These are phyloP conservation scores for Zaprionus obscuricornis DNA, from an alignment of 2,888 invertebrate genomes.

Conservation along the genomic window DNA sequence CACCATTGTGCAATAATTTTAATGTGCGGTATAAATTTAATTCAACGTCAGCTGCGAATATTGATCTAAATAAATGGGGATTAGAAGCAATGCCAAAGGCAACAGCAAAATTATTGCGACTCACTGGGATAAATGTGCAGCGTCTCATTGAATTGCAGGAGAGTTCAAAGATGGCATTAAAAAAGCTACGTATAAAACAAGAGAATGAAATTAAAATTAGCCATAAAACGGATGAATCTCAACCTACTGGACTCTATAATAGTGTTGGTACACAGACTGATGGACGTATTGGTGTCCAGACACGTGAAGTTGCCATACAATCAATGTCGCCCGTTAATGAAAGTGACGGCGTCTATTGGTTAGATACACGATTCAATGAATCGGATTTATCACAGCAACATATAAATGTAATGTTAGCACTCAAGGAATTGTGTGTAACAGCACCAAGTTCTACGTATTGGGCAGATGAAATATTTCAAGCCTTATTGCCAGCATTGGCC, in stretches of 20 bases:
- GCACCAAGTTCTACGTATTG: constrained; percentile 10
- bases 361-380: constrained; percentile 26
- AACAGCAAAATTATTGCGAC: constrained; percentile 41
- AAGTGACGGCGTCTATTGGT: constrained; percentile 29
- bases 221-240: neutral
- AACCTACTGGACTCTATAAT: constrained; percentile 28
- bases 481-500: constrained; percentile 22
- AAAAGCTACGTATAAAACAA: constrained; percentile 26
- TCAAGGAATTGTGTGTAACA: constrained; percentile 35
- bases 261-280: constrained; percentile 43
- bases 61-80: constrained; percentile 51
- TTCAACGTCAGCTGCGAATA: constrained; percentile 37
- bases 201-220: neutral
- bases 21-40: constrained; percentile 59
- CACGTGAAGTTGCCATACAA: neutral
- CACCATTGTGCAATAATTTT: constrained; percentile 57
- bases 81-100: constrained; percentile 35
- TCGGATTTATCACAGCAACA: constrained; percentile 39
- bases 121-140: constrained; percentile 45
- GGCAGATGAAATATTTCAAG: constrained; percentile 33
- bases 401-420: constrained; percentile 35
- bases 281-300: constrained; percentile 24
- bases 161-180: constrained; percentile 33
- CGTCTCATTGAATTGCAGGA: constrained; percentile 36
- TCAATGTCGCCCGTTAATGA: neutral